Base-by-base conservation (phyloP, 1,140 invertebrate genomes). In the Euwallacea similis region DNA sequence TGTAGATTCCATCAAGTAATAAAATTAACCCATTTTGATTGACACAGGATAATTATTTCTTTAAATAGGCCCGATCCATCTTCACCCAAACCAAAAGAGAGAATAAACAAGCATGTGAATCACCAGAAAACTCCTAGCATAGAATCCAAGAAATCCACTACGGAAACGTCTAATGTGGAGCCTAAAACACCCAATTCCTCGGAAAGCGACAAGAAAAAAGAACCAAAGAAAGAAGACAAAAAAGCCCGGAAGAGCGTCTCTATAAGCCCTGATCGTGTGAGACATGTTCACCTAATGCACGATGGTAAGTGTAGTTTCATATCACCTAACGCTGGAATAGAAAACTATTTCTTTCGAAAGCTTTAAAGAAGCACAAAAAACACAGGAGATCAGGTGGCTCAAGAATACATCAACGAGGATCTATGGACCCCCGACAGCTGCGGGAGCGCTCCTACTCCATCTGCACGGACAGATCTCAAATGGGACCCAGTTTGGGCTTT, bases 361-460 rank as follows among this genome's bases (percentile, higher is more conserved):
- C 10, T 64, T n/a, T 21, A 8, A 79, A 79, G 50, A 81, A 80
- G 63, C 79, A 80, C 66, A 77, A 78, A 60, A 80, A 79, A 66
- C 71, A 61, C 61, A 33, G 75, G 7, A 74, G 74, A 70, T 73
- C 50, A 46, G 76, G 15, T 33, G 76, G 63, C 73, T 65, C 43
- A 75, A 76, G 7, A 0, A n/a, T 21, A 21, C 55, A 11, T 41
- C 67, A 55, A n/a, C 58, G 65, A 15, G 41, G 43, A 8, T 66
- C 75, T 42, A 71, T 69, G 6, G 78, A 80, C n/a, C 68, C 72
- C 3, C 44, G 72, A 6, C 43, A 69, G 0, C 66, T 74, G n/a
- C 63, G 79, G 7, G 79, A 80, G 66, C 67, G 80, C 7, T 81
- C 79, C 9, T 78, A 72, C 54, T 81, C 79, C 7, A 74, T 81